Evolutionary conservation across 2,888 invertebrate genomes (phyloP).

Genomic region (Polyploca ridens): DNA sequence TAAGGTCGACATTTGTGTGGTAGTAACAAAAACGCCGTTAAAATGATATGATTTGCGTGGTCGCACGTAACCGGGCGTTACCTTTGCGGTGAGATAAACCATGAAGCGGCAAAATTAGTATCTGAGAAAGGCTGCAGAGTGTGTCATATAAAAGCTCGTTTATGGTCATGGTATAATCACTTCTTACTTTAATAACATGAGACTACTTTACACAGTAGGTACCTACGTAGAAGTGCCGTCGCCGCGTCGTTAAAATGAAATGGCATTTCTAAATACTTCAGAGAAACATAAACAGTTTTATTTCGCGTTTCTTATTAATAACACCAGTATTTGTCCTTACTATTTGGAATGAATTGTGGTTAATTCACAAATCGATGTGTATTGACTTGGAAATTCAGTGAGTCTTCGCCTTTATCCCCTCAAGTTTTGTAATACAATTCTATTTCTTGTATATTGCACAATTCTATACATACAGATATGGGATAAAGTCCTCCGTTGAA

Average conservation of each 20-base stretch:
- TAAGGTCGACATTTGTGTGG: slow-evolving; percentile 35
- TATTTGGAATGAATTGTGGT: no score
- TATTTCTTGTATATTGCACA: no score
- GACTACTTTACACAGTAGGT: slow-evolving; percentile 14
- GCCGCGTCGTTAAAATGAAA: slow-evolving; percentile 17
- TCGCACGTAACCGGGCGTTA: slow-evolving; percentile 53
- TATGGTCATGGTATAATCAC: slow-evolving; percentile 28
- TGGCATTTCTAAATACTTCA: not conserved
- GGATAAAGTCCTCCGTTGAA: not conserved
- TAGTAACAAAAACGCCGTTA: slow-evolving; percentile 37
- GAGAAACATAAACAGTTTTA: not conserved
- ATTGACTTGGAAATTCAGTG: no score
- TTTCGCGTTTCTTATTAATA: not conserved
- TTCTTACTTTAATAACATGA: slow-evolving; percentile 21
- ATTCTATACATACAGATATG: no score
- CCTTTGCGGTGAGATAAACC: slow-evolving; percentile 51
- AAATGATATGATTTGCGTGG: slow-evolving; percentile 69
- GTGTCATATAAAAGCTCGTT: slow-evolving; percentile 33
- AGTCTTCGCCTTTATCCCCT: not conserved
- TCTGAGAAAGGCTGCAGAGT: slow-evolving; percentile 30
- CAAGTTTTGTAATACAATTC: not conserved
- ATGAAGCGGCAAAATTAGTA: slow-evolving; percentile 48
- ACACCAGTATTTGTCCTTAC: no score
- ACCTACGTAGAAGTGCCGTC: not conserved
- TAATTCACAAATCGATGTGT: no score